phyloP scores from a whole-genome alignment of 2,888 invertebrate genomes.

The Achlya flavicornis region DNA sequence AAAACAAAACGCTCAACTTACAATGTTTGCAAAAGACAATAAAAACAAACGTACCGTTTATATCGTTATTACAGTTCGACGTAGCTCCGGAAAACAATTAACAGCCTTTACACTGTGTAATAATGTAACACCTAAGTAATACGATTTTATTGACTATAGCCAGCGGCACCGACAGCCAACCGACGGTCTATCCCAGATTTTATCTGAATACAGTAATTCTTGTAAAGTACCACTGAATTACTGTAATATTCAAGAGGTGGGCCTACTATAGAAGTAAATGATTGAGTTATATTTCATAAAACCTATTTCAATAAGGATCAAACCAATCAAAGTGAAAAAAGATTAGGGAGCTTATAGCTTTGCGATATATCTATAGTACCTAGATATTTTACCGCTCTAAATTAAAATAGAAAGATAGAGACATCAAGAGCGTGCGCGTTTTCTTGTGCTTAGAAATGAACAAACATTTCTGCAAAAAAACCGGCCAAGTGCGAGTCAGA shows the following conservation, averaged over 20 bases:
- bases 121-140: conserved; percentile 27
- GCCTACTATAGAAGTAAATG: neutral
- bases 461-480: no score
- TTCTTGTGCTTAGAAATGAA: no score
- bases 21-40: conserved; percentile 63
- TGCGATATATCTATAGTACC: no score
- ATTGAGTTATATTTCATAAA: neutral
- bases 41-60: conserved; percentile 63
- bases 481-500: no score
- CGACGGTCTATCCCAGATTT: neutral
- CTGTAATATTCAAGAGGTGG: neutral
- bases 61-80: conserved; percentile 57
- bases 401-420: no score
- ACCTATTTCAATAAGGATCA: no score
- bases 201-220: no score
- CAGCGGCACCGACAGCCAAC: neutral
- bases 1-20: conserved; percentile 67
- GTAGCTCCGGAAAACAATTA: conserved; percentile 57
- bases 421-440: no score
- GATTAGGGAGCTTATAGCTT: no score
- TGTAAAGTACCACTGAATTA: no score
- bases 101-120: conserved; percentile 43
- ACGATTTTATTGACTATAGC: neutral
- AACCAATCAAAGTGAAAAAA: no score
- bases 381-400: no score